These are phyloP conservation scores for Myioborus miniatus DNA, from an alignment of 2,797 vertebrate species.

Conservation along the genomic window DNA sequence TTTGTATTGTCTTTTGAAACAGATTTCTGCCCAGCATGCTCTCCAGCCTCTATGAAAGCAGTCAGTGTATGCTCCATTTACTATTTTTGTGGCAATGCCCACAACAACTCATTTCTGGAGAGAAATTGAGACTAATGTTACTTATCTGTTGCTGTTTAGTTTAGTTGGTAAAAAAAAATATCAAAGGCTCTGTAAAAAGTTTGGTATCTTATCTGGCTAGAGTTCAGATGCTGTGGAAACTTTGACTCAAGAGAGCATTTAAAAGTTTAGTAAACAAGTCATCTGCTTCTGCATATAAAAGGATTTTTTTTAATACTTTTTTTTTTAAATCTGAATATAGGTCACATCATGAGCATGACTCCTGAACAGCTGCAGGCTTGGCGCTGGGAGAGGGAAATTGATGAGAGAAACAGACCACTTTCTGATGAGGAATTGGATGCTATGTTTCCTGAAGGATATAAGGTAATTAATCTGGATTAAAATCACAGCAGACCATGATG, in stretches of 20 bases:
- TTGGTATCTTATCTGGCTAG: neutral
- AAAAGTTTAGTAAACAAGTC: neutral
- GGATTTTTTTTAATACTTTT: neutral
- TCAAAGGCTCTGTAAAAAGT: neutral
- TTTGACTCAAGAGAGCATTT: neutral
- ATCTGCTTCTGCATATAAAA: neutral
- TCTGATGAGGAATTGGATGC: conserved; percentile 97
- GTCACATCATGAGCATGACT: conserved; percentile 99
- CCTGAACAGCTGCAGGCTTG: conserved; percentile 98
- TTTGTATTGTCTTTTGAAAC: neutral
- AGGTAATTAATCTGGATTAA: conserved; percentile 76
- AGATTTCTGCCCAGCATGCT: neutral
- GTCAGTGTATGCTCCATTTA: neutral
- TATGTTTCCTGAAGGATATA: conserved; percentile 99
- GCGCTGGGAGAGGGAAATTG: conserved; percentile 98
- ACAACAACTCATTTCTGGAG: neutral
- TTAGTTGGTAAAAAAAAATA: neutral
- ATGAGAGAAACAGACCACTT: conserved; percentile 95
- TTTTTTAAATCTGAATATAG: conserved; percentile 65
- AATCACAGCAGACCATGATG: neutral
- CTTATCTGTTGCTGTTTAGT: neutral
- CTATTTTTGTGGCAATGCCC: neutral
- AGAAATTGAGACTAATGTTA: neutral
- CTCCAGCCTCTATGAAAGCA: neutral
- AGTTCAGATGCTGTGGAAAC: neutral